phyloP scores from a whole-genome alignment of 2,113 vertebrate species.

The Syrrhaptes paradoxus region DNA sequence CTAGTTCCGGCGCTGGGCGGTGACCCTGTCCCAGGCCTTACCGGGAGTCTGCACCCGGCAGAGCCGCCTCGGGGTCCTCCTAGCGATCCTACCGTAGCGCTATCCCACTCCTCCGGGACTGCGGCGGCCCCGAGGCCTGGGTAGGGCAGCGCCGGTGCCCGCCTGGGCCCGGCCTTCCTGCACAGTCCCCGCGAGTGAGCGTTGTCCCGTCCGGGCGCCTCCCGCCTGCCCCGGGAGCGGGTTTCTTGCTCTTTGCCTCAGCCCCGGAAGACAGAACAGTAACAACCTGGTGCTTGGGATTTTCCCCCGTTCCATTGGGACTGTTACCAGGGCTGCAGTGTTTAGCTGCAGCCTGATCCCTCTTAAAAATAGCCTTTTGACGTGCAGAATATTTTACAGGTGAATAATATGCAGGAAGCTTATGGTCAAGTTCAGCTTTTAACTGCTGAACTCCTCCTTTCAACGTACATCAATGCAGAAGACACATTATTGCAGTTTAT shows the following conservation, averaged over 20 bases:
- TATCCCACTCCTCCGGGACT: no score
- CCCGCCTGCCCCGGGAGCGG: neutral
- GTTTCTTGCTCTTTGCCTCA: fast-evolving
- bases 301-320: fast-evolving
- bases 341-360: neutral
- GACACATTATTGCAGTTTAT: fast-evolving
- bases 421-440: fast-evolving
- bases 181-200: neutral
- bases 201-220: fast-evolving
- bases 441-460: neutral
- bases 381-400: neutral
- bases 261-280: fast-evolving
- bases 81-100: no score
- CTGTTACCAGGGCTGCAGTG: neutral
- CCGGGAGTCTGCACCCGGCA: no score
- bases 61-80: neutral
- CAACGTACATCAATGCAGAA: no score
- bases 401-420: neutral
- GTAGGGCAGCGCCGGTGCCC: no score
- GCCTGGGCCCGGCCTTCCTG: neutral
- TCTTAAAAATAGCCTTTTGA: no score
- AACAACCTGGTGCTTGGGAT: fast-evolving
- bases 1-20: neutral
- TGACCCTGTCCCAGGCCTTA: no score
- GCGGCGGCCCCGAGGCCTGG: neutral